These are phyloP conservation scores for Phaedon cochleariae DNA, from an alignment of 2,888 invertebrate genomes.

Conservation along the genomic window DNA sequence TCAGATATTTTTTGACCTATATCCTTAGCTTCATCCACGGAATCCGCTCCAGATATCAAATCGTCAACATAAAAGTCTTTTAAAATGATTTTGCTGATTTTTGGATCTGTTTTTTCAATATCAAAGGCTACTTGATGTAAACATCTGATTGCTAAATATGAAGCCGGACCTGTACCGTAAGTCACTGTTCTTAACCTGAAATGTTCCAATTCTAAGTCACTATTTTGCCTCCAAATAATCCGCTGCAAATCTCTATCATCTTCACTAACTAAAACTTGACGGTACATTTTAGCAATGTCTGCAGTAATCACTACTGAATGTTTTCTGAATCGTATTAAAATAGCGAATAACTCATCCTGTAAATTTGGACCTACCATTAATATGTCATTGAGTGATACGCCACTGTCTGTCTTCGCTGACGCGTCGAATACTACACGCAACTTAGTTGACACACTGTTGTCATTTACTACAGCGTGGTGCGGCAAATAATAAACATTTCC, in stretches of 20 bases:
- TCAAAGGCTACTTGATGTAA: too few species aligned
- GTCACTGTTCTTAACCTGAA: too few species aligned
- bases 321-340: too few species aligned
- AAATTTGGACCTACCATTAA: slow-evolving; percentile 20
- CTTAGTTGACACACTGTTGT: slow-evolving; percentile 21
- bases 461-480: slow-evolving; percentile 20
- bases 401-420: background rate
- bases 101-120: background rate
- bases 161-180: too few species aligned
- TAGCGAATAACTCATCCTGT: slow-evolving; percentile 10
- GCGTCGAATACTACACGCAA: background rate
- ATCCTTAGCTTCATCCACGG: slow-evolving; percentile 16
- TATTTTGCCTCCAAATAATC: slow-evolving; percentile 52
- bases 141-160: too few species aligned
- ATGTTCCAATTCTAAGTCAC: too few species aligned
- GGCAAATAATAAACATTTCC: slow-evolving; percentile 21
- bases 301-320: too few species aligned
- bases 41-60: slow-evolving; percentile 6
- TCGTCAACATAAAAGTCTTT: too few species aligned
- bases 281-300: slow-evolving; percentile 29
- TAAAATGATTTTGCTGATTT: background rate
- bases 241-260: slow-evolving; percentile 39
- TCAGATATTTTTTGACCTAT: background rate
- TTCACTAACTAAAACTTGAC: slow-evolving; percentile 16
- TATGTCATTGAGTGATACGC: slow-evolving; percentile 25